A percentile compares a stretch with the other conserved stretches of the same genome.
phyloP scores from a whole-genome alignment of 1,140 invertebrate genomes.

The Brachionus rotundiformis region DNA sequence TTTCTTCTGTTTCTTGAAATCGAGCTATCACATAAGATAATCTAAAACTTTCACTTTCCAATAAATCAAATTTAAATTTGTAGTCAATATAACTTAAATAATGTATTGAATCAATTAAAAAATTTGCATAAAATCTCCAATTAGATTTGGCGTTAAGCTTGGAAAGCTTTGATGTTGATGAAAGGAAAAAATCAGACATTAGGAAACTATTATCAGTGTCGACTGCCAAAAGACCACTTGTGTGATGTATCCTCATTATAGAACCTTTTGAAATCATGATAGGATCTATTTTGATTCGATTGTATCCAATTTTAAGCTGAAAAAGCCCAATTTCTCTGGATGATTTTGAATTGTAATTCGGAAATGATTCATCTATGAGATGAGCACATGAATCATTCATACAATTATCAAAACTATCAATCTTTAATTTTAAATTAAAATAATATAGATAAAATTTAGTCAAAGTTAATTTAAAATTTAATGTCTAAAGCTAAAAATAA shows the following conservation, averaged over 20 bases:
- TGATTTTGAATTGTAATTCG: not conserved
- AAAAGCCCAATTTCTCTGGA: not conserved
- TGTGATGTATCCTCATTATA: not conserved
- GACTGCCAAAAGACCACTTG: not conserved
- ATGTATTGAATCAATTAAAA: conserved; percentile 1
- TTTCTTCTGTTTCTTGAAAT: not conserved
- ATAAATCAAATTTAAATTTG: not conserved
- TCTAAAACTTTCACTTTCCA: not conserved
- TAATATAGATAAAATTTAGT: not conserved
- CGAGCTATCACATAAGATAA: not conserved
- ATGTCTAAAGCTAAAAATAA: too few relatives aligned
- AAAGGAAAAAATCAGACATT: not conserved
- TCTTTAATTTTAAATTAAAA: not conserved
- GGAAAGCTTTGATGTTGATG: not conserved
- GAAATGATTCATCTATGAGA: not conserved
- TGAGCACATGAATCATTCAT: not conserved
- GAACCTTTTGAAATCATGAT: not conserved
- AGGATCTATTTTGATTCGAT: not conserved
- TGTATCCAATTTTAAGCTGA: not conserved
- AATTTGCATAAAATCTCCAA: conserved; percentile 26
- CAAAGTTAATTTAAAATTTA: not conserved
- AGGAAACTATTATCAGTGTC: not conserved
- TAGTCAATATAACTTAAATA: not conserved
- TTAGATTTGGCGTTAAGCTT: not conserved
- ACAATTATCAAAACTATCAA: not conserved